phyloP scores from a whole-genome alignment of 1,140 invertebrate species.

The Gonioctena quinquepunctata region DNA sequence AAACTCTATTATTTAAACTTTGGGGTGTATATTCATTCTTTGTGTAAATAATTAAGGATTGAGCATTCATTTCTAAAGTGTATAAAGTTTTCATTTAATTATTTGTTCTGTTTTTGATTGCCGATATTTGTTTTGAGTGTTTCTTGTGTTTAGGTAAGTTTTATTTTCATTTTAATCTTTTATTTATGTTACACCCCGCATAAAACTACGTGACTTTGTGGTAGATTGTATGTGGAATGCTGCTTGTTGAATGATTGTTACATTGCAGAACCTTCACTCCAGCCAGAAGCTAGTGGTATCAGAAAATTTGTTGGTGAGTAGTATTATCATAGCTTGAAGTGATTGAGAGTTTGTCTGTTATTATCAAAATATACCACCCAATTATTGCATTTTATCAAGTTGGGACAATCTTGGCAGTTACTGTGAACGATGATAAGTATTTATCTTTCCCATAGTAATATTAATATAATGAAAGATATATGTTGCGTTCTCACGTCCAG shows the following conservation, averaged over 20 bases:
- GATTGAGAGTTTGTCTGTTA: no score
- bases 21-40: not conserved
- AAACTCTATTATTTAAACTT: no score
- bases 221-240: conserved; percentile 52
- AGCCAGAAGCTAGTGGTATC: conserved; percentile 35
- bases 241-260: conserved; percentile 52
- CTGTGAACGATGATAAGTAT: no score
- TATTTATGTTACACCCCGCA: conserved; percentile 27
- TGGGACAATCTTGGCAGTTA: no score
- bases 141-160: conserved; percentile 26
- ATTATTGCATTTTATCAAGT: no score
- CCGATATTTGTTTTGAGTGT: conserved; percentile 4
- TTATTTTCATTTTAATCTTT: conserved; percentile 26
- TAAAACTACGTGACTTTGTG: conserved; percentile 25
- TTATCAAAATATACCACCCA: no score
- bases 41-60: no score
- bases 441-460: no score
- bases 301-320: conserved; percentile 47
- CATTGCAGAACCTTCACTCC: conserved; percentile 42
- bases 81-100: no score
- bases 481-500: no score
- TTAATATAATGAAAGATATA: no score
- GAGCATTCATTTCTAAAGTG: no score
- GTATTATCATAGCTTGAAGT: not conserved
- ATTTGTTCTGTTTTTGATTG: not conserved